Conservation (phyloP, 2,888 invertebrate genomes). For the Glyphotaelius pellucidus region DNA sequence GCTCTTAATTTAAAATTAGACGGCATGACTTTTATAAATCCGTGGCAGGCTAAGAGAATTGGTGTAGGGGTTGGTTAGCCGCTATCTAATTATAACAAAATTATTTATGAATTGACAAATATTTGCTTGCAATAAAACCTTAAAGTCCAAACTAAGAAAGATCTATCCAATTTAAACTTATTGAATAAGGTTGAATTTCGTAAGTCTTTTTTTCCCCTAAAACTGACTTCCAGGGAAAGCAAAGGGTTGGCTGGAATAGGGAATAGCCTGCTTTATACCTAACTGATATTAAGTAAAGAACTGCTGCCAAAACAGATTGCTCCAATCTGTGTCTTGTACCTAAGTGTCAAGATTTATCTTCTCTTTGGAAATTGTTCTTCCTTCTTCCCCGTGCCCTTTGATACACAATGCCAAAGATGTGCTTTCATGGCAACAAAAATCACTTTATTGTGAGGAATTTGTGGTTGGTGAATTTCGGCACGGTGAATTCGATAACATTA, state of each 20-base stretch:
- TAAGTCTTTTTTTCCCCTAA: background rate
- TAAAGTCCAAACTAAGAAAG: background rate
- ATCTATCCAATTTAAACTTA: background rate
- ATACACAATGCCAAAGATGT: background rate
- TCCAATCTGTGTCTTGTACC: constrained; percentile 46
- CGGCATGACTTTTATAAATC: too few relatives aligned
- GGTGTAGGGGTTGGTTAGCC: too few relatives aligned
- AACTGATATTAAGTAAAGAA: constrained; percentile 48
- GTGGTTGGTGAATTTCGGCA: too few relatives aligned
- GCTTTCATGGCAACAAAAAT: background rate
- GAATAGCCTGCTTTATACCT: background rate
- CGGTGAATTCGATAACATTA: too few relatives aligned
- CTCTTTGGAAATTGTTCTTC: constrained; percentile 18
- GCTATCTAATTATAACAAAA: too few relatives aligned
- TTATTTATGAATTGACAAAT: too few relatives aligned
- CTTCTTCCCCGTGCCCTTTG: background rate
- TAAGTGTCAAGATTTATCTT: constrained; percentile 50
- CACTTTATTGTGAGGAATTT: background rate
- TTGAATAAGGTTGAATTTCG: background rate
- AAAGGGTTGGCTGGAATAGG: constrained; percentile 12
- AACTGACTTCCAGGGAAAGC: background rate
- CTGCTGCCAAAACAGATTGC: constrained; percentile 39
- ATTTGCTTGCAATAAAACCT: background rate
- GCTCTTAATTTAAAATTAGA: too few relatives aligned
- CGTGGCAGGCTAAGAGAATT: too few relatives aligned